phyloP scores from a whole-genome alignment of 2,113 vertebrate genomes.

The Galbula dea region DNA sequence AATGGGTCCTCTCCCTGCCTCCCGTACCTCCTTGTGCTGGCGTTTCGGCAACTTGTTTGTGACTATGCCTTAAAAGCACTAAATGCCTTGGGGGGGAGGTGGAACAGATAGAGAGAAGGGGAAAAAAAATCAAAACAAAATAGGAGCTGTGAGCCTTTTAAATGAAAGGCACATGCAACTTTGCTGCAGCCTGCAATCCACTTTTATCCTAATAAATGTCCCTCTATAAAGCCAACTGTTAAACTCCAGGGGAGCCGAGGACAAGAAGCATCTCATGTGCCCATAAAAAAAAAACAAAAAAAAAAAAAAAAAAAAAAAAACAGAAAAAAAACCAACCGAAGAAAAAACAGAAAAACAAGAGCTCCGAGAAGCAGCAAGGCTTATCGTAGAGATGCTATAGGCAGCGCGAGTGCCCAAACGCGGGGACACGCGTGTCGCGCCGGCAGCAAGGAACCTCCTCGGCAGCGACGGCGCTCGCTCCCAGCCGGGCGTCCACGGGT shows the following conservation, averaged over 20 bases:
- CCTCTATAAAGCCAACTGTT: neutral
- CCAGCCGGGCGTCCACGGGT: neutral
- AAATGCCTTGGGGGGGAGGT: conserved; percentile 35
- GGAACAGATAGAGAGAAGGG: neutral
- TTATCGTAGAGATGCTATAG: neutral
- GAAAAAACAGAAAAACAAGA: neutral
- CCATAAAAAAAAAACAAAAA: neutral
- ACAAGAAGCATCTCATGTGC: conserved; percentile 1
- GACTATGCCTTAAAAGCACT: conserved; percentile 49
- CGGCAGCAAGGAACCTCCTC: neutral
- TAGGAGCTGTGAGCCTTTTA: conserved; percentile 49
- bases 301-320: neutral
- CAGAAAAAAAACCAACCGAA: neutral
- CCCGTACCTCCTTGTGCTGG: neutral
- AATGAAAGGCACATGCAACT: conserved; percentile 71
- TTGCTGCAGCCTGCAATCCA: neutral
- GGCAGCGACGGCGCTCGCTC: neutral
- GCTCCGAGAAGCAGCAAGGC: neutral
- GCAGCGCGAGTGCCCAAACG: neutral
- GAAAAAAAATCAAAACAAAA: neutral
- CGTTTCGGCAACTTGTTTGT: conserved; percentile 53
- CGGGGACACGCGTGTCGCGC: neutral
- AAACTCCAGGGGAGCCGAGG: neutral
- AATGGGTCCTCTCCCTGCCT: neutral
- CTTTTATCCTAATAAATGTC: conserved; percentile 42